These are phyloP conservation scores for Epizoanthus scotinus DNA, from an alignment of 92 coral and sea anemone genomes.

Conservation along the genomic window DNA sequence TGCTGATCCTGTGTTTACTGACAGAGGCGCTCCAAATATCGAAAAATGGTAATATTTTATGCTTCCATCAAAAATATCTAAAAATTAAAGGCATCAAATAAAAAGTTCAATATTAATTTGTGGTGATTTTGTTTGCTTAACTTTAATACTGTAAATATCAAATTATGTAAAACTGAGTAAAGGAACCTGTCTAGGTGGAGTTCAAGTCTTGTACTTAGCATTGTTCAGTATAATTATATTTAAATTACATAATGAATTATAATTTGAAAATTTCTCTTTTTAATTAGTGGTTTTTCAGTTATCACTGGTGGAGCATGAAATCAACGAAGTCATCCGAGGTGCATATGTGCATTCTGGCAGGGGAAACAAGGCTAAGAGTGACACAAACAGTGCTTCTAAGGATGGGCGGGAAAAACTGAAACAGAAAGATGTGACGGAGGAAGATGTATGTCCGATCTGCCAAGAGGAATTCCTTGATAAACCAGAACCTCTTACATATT, in stretches of 20 bases:
- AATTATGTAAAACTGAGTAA: too few relatives aligned
- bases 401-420: constrained; percentile 82
- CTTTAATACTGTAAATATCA: too few relatives aligned
- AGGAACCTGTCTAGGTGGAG: too few relatives aligned
- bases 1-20: too few relatives aligned
- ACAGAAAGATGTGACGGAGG: constrained; percentile 80
- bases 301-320: constrained; percentile 94
- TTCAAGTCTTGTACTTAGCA: too few relatives aligned
- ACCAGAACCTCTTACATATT: constrained; percentile 89
- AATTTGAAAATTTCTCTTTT: neutral
- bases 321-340: constrained; percentile 93
- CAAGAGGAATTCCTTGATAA: constrained; percentile 88
- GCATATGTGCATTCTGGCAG: constrained; percentile 58
- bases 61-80: too few relatives aligned
- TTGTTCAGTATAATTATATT: too few relatives aligned
- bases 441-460: constrained; percentile 97
- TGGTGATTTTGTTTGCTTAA: too few relatives aligned
- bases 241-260: neutral
- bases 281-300: constrained; percentile 84
- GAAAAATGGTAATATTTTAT: too few relatives aligned
- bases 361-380: constrained; percentile 32
- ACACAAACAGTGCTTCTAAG: constrained; percentile 19
- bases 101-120: too few relatives aligned
- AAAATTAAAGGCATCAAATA: too few relatives aligned
- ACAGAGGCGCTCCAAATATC: too few relatives aligned